Conservation (phyloP, 1,140 invertebrate species). For the Zaprionus vittiger region DNA sequence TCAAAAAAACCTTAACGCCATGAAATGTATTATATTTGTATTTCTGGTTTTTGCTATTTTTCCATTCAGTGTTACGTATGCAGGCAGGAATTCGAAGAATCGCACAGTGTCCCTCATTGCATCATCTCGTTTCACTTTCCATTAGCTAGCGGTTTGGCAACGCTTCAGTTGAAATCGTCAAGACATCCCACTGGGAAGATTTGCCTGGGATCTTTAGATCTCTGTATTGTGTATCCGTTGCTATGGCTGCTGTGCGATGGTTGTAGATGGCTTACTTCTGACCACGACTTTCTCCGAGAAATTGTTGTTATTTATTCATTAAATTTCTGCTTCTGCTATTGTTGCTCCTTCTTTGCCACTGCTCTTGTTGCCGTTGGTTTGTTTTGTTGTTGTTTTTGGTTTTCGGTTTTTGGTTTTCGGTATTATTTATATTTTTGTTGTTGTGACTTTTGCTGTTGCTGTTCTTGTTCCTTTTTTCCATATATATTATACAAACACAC, state of each 20-base stretch:
- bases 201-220: conserved; percentile 26
- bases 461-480: conserved; percentile 27
- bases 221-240: conserved; percentile 52
- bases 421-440: conserved; percentile 38
- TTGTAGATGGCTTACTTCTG: conserved; percentile 72
- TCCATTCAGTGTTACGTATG: neutral
- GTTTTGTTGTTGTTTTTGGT: conserved; percentile 36
- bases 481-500: conserved; percentile 56
- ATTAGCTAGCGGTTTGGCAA: conserved; percentile 37
- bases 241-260: conserved; percentile 46
- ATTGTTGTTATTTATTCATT: conserved; percentile 81
- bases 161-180: conserved; percentile 14
- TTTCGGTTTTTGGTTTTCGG: conserved; percentile 36
- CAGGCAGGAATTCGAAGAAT: neutral
- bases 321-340: conserved; percentile 73
- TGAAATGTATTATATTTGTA: neutral
- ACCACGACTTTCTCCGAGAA: conserved; percentile 77
- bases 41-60: neutral
- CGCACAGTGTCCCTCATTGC: conserved; percentile 27
- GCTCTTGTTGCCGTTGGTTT: conserved; percentile 49
- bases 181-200: conserved; percentile 51
- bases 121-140: conserved; percentile 66
- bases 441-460: conserved; percentile 28
- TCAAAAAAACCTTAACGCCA: neutral
- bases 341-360: conserved; percentile 41